Base-by-base conservation (phyloP, 2,113 vertebrate genomes). In the Lontra canadensis region DNA sequence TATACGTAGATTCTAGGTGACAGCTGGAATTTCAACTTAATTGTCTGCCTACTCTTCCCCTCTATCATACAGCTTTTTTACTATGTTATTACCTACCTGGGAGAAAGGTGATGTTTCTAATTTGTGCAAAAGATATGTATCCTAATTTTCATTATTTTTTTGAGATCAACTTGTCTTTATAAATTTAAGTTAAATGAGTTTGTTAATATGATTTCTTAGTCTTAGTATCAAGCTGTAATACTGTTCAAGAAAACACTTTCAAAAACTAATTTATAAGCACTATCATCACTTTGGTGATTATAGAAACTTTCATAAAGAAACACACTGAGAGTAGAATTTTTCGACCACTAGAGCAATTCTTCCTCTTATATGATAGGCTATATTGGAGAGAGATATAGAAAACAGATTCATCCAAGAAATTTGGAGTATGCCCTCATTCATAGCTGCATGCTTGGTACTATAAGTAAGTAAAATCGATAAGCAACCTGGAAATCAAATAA, bases 181-280 rank as follows among this genome's bases (percentile, higher is more conserved):
- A 96, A 95, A 89, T 90, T 21, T 18, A 96, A 42, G 42, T 95
- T 65, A 74, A 87, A 83, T 81, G 26, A 95, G 93, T 97, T 94
- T 96, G 88, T 73, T 90, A 23, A 76, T 92, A 92, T 88, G 61
- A 98, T 92, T 97, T 97, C 88, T 74, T 94, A 95, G 88, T 95
- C 42, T 83, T 87, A 96, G 85, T 80, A 88, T 49, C 88, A 93
- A 87, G 52, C 52, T 55, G 17, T 55, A 55, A 55, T 55, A 55
- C 17, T 55, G 18, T 55, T 55, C 52, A 55, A 55, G 17, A 5
- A 18, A 55, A 55, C 15, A 55, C 52, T 55, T 55, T 55, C 52
- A 55, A 47, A 95, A 79, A 86, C 23, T 69, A 79, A 92, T 97
- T 95, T 95, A 84, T 17, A 91, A 44, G 26, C 4, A 2, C 10